A percentile compares a stretch with the other conserved stretches of the same genome.
phyloP scores from a whole-genome alignment of 2,797 vertebrate genomes.

The Sebastiscus tertius region DNA sequence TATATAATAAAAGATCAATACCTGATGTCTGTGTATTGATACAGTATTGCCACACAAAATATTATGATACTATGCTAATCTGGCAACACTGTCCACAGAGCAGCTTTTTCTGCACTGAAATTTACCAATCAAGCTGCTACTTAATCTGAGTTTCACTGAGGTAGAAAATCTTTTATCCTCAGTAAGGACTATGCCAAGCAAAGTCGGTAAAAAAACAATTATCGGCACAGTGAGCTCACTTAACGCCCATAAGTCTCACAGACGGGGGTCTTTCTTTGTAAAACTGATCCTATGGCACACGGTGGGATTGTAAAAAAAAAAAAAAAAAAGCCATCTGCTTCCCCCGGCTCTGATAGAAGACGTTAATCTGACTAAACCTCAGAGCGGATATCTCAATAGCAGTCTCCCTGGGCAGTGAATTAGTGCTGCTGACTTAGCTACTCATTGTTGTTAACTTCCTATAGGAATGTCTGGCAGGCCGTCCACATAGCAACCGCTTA shows the following conservation, averaged over 20 bases:
- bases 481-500: constrained; percentile 54
- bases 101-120: neutral
- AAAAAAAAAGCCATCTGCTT: constrained; percentile 48
- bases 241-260: constrained; percentile 44
- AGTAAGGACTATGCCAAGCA: neutral
- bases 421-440: constrained; percentile 65
- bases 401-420: constrained; percentile 61
- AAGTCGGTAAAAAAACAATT: constrained; percentile 34
- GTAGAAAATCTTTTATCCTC: neutral
- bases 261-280: constrained; percentile 49
- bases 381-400: constrained; percentile 65
- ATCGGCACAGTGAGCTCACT: constrained; percentile 27
- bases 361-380: constrained; percentile 72
- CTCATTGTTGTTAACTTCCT: constrained; percentile 70
- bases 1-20: too few relatives aligned
- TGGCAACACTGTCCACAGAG: neutral
- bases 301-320: constrained; percentile 50
- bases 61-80: too few relatives aligned
- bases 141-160: neutral
- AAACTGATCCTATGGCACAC: constrained; percentile 56
- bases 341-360: constrained; percentile 39
- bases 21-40: too few relatives aligned
- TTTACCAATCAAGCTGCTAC: neutral
- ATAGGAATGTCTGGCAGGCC: constrained; percentile 56
- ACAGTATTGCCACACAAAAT: too few relatives aligned